Evolutionary conservation across 1,140 invertebrate species (phyloP).

Genomic region (Littorina saxatilis): DNA sequence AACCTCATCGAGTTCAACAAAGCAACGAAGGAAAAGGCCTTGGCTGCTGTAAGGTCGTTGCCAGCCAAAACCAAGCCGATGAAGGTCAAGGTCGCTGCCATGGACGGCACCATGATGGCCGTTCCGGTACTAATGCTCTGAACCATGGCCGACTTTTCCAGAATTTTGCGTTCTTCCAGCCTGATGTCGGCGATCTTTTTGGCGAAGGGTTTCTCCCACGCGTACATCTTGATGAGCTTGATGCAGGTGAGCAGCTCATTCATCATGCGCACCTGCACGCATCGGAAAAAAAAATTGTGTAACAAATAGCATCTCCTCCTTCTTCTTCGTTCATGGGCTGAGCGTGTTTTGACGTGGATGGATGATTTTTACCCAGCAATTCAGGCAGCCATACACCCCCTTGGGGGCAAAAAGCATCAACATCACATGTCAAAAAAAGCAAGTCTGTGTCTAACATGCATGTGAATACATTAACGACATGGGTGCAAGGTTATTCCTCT

Average conservation of each 20-base stretch:
- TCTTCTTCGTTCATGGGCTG: too few relatives aligned
- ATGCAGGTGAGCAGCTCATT: slow-evolving; percentile 68
- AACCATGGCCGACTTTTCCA: slow-evolving; percentile 80
- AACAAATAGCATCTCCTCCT: not conserved
- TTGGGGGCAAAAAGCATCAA: too few relatives aligned
- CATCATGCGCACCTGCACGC: slow-evolving; percentile 66
- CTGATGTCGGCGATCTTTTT: slow-evolving; percentile 78
- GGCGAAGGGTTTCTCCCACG: slow-evolving; percentile 90
- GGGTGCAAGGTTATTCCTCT: too few relatives aligned
- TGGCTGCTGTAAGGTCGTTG: slow-evolving; percentile 79
- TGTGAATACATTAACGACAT: too few relatives aligned
- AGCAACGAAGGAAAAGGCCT: slow-evolving; percentile 77
- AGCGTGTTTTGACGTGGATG: too few relatives aligned
- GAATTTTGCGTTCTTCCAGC: slow-evolving; percentile 77
- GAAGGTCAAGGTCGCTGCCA: slow-evolving; percentile 82
- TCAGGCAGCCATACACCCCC: too few relatives aligned
- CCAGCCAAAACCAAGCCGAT: slow-evolving; percentile 80
- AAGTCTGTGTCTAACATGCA: too few relatives aligned
- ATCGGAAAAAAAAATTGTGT: too few relatives aligned
- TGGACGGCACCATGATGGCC: slow-evolving; percentile 80
- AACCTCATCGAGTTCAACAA: slow-evolving; percentile 71
- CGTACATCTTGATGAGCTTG: slow-evolving; percentile 88
- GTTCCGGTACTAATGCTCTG: slow-evolving; percentile 81
- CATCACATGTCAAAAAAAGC: too few relatives aligned
- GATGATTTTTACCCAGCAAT: too few relatives aligned